phyloP scores from a whole-genome alignment of 1,140 invertebrate species.

The Atta colombica region DNA sequence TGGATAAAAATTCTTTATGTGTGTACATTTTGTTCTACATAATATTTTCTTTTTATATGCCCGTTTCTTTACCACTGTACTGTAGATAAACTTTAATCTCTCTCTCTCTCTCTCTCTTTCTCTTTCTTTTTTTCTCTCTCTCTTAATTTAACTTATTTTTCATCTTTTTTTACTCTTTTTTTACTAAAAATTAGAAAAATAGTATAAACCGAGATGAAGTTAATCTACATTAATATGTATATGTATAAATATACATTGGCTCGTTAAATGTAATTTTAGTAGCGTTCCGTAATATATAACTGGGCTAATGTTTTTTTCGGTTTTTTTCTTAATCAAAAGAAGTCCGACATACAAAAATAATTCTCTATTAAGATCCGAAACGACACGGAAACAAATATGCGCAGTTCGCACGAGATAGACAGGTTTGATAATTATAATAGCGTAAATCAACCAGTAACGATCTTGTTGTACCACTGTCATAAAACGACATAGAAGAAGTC shows the following conservation, averaged over 20 bases:
- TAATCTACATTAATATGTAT: too few species aligned
- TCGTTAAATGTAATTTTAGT: not conserved
- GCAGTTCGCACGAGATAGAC: conserved; percentile 56
- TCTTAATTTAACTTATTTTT: too few species aligned
- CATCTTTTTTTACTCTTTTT: too few species aligned
- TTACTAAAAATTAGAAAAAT: too few species aligned
- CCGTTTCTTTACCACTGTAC: too few species aligned
- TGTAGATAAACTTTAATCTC: too few species aligned
- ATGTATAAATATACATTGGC: too few species aligned
- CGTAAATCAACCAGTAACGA: conserved; percentile 51
- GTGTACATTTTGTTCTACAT: not conserved
- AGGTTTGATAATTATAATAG: conserved; percentile 54
- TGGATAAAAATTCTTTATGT: not conserved
- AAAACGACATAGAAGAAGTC: conserved; percentile 46
- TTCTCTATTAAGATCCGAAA: conserved; percentile 48
- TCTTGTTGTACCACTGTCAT: conserved; percentile 35
- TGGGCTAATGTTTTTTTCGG: not conserved
- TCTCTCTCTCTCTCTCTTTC: too few species aligned
- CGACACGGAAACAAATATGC: conserved; percentile 34
- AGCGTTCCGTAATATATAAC: not conserved
- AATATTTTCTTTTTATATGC: not conserved
- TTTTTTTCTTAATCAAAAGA: not conserved
- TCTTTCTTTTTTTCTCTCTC: too few species aligned
- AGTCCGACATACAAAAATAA: conserved; percentile 45
- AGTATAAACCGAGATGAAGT: too few species aligned